Percentiles rank a stretch among this genome's conserved stretches.
These are phyloP conservation scores for Heliocidaris tuberculata DNA, from an alignment of 35 echinoderm and acorn worm species.

Conservation along the genomic window DNA sequence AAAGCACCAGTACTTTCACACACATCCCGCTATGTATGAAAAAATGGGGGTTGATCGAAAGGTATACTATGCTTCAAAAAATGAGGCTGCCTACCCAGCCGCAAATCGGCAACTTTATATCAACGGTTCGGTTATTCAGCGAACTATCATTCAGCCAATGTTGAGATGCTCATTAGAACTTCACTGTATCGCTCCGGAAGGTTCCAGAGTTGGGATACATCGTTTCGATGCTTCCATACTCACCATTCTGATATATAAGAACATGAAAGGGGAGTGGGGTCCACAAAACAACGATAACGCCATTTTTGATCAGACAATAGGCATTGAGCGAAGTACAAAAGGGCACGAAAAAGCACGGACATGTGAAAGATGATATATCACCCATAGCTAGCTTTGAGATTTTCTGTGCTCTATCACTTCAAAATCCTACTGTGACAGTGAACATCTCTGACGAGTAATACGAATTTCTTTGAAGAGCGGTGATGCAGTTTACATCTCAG, in stretches of 20 bases:
- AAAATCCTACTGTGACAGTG: too few species aligned
- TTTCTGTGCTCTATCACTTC: too few species aligned
- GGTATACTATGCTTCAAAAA: slow-evolving; percentile 46
- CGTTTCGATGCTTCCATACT: slow-evolving; percentile 71
- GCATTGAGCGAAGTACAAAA: slow-evolving; percentile 23
- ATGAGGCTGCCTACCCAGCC: slow-evolving; percentile 51
- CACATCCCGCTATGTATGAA: slow-evolving; percentile 59
- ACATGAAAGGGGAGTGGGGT: slow-evolving; percentile 64
- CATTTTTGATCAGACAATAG: slow-evolving; percentile 56
- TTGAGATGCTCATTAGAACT: slow-evolving; percentile 51
- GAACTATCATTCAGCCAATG: slow-evolving; percentile 59
- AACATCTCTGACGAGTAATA: too few species aligned
- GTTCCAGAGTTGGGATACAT: slow-evolving; percentile 44
- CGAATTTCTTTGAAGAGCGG: too few species aligned
- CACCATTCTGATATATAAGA: slow-evolving; percentile 66
- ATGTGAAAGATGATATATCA: too few species aligned
- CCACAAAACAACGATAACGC: slow-evolving; percentile 52
- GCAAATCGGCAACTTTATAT: slow-evolving; percentile 73
- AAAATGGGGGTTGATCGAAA: slow-evolving; percentile 56
- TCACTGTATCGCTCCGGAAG: slow-evolving; percentile 66
- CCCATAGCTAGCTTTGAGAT: too few species aligned
- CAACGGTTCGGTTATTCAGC: slow-evolving; percentile 69
- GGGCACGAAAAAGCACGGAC: background rate
- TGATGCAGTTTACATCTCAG: too few species aligned
- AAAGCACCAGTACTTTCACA: slow-evolving; percentile 58